phyloP scores from a whole-genome alignment of 2,113 vertebrate species.

The Austrofundulus limnaeus region DNA sequence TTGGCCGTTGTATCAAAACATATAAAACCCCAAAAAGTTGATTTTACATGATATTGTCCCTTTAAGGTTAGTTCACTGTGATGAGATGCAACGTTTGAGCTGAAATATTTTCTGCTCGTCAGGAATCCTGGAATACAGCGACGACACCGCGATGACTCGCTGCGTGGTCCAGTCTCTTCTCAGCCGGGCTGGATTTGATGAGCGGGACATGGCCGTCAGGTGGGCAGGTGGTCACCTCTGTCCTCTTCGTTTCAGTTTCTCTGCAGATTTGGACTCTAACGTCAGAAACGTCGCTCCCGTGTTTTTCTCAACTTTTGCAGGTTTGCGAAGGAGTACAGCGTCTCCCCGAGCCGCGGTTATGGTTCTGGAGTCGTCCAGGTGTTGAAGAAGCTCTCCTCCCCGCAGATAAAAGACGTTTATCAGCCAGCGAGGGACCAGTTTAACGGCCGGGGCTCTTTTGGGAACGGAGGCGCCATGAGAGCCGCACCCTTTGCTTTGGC shows the following conservation, averaged over 20 bases:
- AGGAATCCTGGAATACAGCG: slow-evolving; percentile 90
- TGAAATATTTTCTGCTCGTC: slow-evolving; percentile 29
- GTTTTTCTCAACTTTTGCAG: slow-evolving; percentile 64
- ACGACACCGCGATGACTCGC: slow-evolving; percentile 94
- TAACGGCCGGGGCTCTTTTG: slow-evolving; percentile 92
- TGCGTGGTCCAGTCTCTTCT: slow-evolving; percentile 92
- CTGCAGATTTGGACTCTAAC: not conserved
- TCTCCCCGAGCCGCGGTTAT: slow-evolving; percentile 88
- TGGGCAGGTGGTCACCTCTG: slow-evolving; percentile 37
- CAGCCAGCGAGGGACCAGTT: slow-evolving; percentile 94
- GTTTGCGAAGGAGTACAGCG: slow-evolving; percentile 93
- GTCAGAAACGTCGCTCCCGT: not conserved
- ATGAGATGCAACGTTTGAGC: not conserved
- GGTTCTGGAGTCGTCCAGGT: slow-evolving; percentile 92
- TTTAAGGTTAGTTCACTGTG: not conserved
- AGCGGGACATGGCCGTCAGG: slow-evolving; percentile 94
- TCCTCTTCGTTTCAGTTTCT: not conserved
- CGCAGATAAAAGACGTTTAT: slow-evolving; percentile 87
- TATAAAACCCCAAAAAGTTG: too few relatives aligned
- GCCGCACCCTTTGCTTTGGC: slow-evolving; percentile 87
- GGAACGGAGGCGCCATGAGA: slow-evolving; percentile 97
- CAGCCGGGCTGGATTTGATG: slow-evolving; percentile 85
- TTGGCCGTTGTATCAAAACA: too few relatives aligned
- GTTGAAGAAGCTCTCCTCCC: slow-evolving; percentile 90
- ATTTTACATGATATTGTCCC: too few relatives aligned